phyloP scores from a whole-genome alignment of 2,888 invertebrate genomes.

The Cepaea hortensis region DNA sequence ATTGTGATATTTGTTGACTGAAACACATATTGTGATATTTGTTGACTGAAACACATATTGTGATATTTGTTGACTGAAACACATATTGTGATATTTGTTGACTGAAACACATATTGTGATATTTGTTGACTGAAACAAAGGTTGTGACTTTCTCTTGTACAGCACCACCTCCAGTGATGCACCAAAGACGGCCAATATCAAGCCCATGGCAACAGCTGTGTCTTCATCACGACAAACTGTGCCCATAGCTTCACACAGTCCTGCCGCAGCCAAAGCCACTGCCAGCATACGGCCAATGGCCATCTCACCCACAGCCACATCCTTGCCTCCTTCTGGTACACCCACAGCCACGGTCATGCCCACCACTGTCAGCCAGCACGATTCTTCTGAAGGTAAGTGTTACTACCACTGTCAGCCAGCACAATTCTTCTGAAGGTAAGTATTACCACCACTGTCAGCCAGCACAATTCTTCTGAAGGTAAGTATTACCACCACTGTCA shows the following conservation, averaged over 20 bases:
- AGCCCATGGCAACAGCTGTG: conserved; percentile 89
- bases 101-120: no score
- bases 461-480: conserved; percentile 62
- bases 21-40: no score
- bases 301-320: conserved; percentile 77
- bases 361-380: conserved; percentile 68
- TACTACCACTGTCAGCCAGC: conserved; percentile 67
- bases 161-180: conserved; percentile 77
- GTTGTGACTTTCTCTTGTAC: conserved; percentile 28
- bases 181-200: conserved; percentile 90
- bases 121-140: no score
- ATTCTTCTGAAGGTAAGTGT: conserved; percentile 56
- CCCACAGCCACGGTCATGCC: conserved; percentile 76
- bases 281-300: conserved; percentile 95
- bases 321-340: conserved; percentile 59
- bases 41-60: no score
- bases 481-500: conserved; percentile 63
- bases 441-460: conserved; percentile 65
- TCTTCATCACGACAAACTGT: conserved; percentile 65
- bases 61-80: no score
- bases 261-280: conserved; percentile 83
- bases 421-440: conserved; percentile 60
- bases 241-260: conserved; percentile 57
- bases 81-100: no score
- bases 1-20: no score